Base-by-base conservation (phyloP, 2,797 vertebrate species). In the Caiman crocodilus region DNA sequence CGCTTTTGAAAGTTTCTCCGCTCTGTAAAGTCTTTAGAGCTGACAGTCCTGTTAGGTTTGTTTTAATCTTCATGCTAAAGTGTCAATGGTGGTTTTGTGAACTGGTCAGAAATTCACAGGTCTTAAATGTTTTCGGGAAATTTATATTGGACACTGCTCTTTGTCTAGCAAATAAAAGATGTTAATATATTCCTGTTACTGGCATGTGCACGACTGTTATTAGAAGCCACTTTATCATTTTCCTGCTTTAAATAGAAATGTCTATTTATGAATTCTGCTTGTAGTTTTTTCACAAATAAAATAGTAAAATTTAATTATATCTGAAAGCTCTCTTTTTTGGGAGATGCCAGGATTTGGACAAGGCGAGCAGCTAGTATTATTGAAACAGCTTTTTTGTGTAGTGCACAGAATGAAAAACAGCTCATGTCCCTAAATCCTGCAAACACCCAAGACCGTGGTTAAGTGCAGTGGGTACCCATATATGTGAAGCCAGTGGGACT, bases 221-320 rank as follows among this genome's bases (percentile, higher is more conserved):
- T 99, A 99, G 99, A 99, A 98, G 98, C 99, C 99, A 99, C 98
- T 98, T 98, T 98, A 99, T 99, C 95, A 98, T 99, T 99, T 98
- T 98, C 98, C 98, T 97, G 99, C 99, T 99, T 99, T 98, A 99
- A 99, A 99, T 99, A 99, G 99, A 99, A 99, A 99, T 99, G 99
- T 99, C 99, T 99, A 99, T 99, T 99, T 99, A 99, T 99, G 99
- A 99, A 99, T 99, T 99, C 99, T 99, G 99, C 99, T 99, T 99
- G 99, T 99, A 99, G 99, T 99, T 99, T 99, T 98, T 99, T 99
- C 99, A 99, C 99, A 99, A 99, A 99, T 99, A 99, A 99, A 99
- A 99, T 99, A 99, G 98, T 99, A 98, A 98, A 99, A 99, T 98
- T 98, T 98, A 98, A 98, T 97, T 96, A 97, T 95, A 94, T 96